Percentiles rank a stretch among this genome's conserved stretches.
Evolutionary conservation across 2,888 invertebrate genomes (phyloP).

Genomic region (Keiferia lycopersicella): DNA sequence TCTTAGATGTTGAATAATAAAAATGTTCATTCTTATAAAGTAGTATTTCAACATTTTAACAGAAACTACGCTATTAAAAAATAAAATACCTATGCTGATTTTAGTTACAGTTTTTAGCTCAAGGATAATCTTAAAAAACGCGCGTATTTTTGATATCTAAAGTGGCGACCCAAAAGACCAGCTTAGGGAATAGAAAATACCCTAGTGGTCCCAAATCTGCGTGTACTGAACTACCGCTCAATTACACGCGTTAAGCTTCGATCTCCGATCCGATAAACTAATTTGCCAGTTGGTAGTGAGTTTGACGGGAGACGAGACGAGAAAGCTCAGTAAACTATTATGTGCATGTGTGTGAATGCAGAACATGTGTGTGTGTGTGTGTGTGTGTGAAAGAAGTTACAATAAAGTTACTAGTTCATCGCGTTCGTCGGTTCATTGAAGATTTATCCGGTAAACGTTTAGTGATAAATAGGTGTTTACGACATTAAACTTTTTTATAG

Average conservation of each 20-base stretch:
- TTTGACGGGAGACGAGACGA: constrained; percentile 2
- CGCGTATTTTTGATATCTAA: no score
- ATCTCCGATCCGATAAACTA: constrained; percentile 5
- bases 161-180: not conserved
- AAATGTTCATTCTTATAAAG: no score
- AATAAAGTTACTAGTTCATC: no score
- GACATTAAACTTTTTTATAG: no score
- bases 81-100: no score
- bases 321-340: not conserved
- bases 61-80: no score
- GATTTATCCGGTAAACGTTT: not conserved
- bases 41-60: no score
- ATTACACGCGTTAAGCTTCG: constrained; percentile 6
- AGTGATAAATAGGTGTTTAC: not conserved
- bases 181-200: not conserved
- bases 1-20: no score
- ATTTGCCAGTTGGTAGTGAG: constrained; percentile 9
- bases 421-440: no score
- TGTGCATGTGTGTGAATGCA: not conserved
- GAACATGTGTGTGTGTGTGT: not conserved
- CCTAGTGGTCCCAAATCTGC: not conserved
- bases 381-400: not conserved
- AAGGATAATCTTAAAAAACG: no score
- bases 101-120: no score
- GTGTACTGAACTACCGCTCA: not conserved